A percentile compares a stretch with the other conserved stretches of the same genome.
These are phyloP conservation scores for Dolomedes plantarius DNA, from an alignment of 2,888 invertebrate species.

Conservation along the genomic window DNA sequence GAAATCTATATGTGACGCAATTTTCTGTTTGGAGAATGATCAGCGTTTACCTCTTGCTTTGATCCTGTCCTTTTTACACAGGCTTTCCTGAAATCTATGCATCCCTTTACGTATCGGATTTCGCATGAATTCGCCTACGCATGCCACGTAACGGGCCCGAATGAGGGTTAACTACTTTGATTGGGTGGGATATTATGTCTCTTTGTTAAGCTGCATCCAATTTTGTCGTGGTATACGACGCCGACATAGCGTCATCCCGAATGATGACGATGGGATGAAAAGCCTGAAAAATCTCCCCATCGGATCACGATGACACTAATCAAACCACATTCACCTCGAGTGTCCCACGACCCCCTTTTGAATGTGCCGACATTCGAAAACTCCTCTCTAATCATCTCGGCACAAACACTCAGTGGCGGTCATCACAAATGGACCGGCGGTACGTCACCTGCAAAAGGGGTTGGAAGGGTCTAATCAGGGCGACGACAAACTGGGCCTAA, in stretches of 20 bases:
- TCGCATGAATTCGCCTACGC: too few relatives aligned
- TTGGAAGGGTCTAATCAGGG: slow-evolving; percentile 14
- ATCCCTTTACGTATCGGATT: too few relatives aligned
- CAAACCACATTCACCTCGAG: slow-evolving; percentile 16
- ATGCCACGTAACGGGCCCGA: background rate
- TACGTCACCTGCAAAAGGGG: slow-evolving; percentile 20
- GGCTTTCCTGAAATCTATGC: too few relatives aligned
- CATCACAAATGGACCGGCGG: slow-evolving; percentile 29
- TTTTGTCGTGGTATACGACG: background rate
- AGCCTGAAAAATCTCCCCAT: background rate
- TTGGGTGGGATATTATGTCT: background rate
- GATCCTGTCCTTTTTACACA: too few relatives aligned
- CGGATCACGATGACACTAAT: slow-evolving; percentile 16
- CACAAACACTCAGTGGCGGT: slow-evolving; percentile 28
- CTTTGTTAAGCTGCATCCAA: background rate
- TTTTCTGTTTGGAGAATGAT: too few relatives aligned
- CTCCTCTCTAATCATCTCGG: slow-evolving; percentile 9
- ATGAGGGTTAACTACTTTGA: background rate
- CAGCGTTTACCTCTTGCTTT: too few relatives aligned
- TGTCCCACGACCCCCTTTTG: slow-evolving; percentile 6
- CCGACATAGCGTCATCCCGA: background rate
- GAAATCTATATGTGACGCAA: too few relatives aligned
- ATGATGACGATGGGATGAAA: background rate
- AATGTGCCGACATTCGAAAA: slow-evolving; percentile 18
- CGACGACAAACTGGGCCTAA: slow-evolving; percentile 49